These are phyloP conservation scores for Chionomys nivalis DNA, from an alignment of 2,113 vertebrate genomes.

Conservation along the genomic window DNA sequence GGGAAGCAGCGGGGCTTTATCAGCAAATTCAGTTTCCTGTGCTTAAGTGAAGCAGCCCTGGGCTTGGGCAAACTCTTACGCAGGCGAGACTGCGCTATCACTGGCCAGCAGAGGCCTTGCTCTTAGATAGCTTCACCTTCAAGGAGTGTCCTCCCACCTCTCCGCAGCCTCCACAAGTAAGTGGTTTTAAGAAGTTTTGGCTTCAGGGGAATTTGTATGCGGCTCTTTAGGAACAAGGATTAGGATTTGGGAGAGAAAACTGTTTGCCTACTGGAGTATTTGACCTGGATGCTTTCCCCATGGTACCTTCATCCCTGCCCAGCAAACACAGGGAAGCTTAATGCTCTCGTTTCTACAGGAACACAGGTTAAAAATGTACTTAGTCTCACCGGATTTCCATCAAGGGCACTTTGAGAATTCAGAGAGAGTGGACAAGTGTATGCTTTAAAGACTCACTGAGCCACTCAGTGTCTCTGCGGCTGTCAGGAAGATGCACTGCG, in stretches of 20 bases:
- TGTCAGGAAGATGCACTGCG: constrained; percentile 16
- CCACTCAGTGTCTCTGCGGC: not conserved
- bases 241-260: constrained; percentile 25
- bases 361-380: constrained; percentile 52
- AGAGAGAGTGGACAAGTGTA: constrained; percentile 42
- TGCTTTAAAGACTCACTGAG: constrained; percentile 46
- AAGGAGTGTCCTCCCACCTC: not conserved
- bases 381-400: constrained; percentile 45
- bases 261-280: constrained; percentile 4
- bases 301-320: not conserved
- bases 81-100: not conserved
- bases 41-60: not conserved
- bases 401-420: constrained; percentile 68
- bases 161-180: not conserved
- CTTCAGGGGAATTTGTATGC: constrained; percentile 36
- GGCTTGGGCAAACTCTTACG: not conserved
- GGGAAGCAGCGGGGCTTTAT: constrained; percentile 34
- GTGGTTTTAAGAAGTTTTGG: not conserved
- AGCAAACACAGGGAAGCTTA: not conserved
- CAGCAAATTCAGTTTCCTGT: not conserved
- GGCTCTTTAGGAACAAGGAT: not conserved
- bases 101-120: constrained; percentile 16
- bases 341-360: not conserved
- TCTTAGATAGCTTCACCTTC: not conserved
- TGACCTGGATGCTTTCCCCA: not conserved